Evolutionary conservation across 2,797 vertebrate genomes (phyloP).

Genomic region (Myiotriccus ornatus): DNA sequence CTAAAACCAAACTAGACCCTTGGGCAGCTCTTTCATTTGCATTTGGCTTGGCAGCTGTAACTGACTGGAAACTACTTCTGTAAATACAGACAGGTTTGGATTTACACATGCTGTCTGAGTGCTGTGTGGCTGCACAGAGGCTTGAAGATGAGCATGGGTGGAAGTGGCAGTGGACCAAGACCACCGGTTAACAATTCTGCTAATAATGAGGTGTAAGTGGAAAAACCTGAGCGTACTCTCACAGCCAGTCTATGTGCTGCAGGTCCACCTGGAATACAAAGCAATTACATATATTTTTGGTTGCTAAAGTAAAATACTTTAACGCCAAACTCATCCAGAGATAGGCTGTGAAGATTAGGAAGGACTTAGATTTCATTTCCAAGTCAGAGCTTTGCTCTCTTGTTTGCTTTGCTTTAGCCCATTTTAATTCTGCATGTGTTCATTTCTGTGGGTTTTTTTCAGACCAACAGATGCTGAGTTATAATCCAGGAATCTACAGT

Average conservation of each 20-base stretch:
- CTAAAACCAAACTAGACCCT: not conserved
- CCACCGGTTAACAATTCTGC: not conserved
- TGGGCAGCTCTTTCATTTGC: not conserved
- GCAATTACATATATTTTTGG: not conserved
- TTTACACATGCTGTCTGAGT: rapidly evolving
- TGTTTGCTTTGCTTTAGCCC: not conserved
- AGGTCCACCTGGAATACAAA: not conserved
- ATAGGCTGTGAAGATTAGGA: not conserved
- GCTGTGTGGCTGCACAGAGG: not conserved
- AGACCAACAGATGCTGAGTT: conserved; percentile 85
- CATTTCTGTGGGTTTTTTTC: conserved; percentile 25
- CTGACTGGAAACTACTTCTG: not conserved
- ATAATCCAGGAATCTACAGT: conserved; percentile 87
- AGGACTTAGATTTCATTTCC: not conserved
- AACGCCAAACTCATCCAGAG: not conserved
- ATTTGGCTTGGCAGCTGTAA: not conserved
- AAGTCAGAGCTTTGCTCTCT: not conserved
- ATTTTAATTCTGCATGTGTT: not conserved
- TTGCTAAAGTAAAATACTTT: not conserved
- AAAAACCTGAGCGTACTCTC: not conserved
- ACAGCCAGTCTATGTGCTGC: not conserved
- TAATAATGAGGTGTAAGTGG: not conserved
- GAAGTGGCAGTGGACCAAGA: not conserved
- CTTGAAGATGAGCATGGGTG: not conserved
- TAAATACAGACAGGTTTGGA: not conserved